phyloP scores from a whole-genome alignment of 2,888 invertebrate genomes.

The Tupiocoris notatus region DNA sequence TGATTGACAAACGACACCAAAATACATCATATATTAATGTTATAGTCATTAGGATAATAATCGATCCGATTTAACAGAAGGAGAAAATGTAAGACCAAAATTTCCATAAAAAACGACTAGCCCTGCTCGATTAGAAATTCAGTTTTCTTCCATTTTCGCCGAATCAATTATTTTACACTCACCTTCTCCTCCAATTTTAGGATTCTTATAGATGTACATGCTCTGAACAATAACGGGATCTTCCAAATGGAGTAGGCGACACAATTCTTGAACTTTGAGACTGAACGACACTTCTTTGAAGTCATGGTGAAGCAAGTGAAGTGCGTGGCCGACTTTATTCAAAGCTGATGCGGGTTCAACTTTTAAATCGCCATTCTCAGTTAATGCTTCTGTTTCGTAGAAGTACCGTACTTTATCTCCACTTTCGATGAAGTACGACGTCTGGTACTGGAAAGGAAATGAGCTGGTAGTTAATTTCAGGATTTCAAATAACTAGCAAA shows the following conservation, averaged over 20 bases:
- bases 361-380: slow-evolving; percentile 66
- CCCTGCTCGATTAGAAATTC: too few relatives aligned
- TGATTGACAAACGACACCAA: too few relatives aligned
- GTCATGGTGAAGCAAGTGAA: slow-evolving; percentile 76
- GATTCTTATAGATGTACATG: slow-evolving; percentile 98
- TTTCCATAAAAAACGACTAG: too few relatives aligned
- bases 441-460: slow-evolving; percentile 58
- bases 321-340: slow-evolving; percentile 86
- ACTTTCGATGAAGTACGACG: slow-evolving; percentile 85
- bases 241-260: slow-evolving; percentile 68
- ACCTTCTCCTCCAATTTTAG: slow-evolving; percentile 86
- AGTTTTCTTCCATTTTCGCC: too few relatives aligned
- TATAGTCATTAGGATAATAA: too few relatives aligned
- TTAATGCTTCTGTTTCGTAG: slow-evolving; percentile 70
- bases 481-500: too few relatives aligned
- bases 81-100: too few relatives aligned
- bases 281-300: slow-evolving; percentile 83
- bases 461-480: not conserved
- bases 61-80: too few relatives aligned
- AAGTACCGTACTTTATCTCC: slow-evolving; percentile 90
- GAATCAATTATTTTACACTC: too few relatives aligned
- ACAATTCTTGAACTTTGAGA: slow-evolving; percentile 74
- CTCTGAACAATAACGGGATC: slow-evolving; percentile 89
- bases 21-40: too few relatives aligned
- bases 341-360: slow-evolving; percentile 67